Base-by-base conservation (phyloP, 2,113 vertebrate species). In the Engraulis encrasicolus region DNA sequence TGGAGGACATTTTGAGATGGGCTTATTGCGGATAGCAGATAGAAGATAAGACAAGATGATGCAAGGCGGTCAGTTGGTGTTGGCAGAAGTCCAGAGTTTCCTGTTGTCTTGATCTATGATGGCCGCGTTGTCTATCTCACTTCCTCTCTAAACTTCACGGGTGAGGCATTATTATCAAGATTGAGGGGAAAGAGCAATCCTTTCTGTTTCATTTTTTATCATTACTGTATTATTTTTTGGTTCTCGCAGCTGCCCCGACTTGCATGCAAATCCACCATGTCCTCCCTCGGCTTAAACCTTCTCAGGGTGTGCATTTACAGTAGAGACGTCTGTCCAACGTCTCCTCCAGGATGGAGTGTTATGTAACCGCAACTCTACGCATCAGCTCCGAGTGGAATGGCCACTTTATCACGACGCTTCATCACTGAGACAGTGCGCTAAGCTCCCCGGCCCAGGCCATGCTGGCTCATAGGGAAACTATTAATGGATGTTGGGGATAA, bases 131-230 rank as follows among this genome's bases (percentile, higher is more conserved):
- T 0, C 50, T 85, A 90, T 91, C 89, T 83, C 27, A 77, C 74
- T 93, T 88, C 87, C n/a, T n/a, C 88, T 50, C n/a, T 83, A 86
- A 87, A 87, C 87, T 4, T 17, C 27, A 82, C 54, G 86, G 83
- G 89, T 91, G 91, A 90, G 88, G 88, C 90, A 91, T 82, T 85
- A 89, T 89, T 81, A 88, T 90, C 89, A 86, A 78, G 14, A 34
- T 48, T 19, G 86, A 86, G n/a, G n/a, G n/a, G n/a, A 58, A 58
- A 58, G n/a, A 58, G n/a, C 20, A 58, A 58, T 6, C 5, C 9
- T 45, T 45, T 45, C 40, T 58, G 6, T 58, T 52, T 52, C 49
- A n/a, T 89, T 5, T n/a, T 78, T 78, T 54, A 3, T 45, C 17
- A 50, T 54, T 78, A 34, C 27, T 34, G 31, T 18, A 1, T 14